These are phyloP conservation scores for Mimumesa dahlbomi DNA, from an alignment of 2,888 invertebrate genomes.

Conservation along the genomic window DNA sequence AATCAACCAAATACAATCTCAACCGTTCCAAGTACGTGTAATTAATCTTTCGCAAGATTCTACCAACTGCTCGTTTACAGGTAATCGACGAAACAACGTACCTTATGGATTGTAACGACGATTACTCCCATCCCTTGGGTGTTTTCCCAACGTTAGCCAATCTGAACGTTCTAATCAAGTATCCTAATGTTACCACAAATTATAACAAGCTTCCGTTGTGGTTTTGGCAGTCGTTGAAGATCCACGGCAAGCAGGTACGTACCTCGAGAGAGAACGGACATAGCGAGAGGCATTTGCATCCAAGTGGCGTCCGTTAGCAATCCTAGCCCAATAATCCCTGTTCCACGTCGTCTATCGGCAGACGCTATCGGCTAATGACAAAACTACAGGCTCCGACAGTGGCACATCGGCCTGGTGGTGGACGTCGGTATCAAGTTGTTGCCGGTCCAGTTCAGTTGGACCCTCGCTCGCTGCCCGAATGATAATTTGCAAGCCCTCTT, in stretches of 20 bases:
- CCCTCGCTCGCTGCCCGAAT: conserved; percentile 76
- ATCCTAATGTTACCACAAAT: conserved; percentile 52
- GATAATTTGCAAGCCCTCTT: conserved; percentile 77
- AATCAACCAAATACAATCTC: no score
- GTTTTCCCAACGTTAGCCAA: conserved; percentile 33
- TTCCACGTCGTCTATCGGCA: conserved; percentile 75
- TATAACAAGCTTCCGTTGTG: conserved; percentile 46
- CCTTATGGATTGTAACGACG: no score
- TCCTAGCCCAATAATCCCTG: conserved; percentile 79
- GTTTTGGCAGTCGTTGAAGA: conserved; percentile 32
- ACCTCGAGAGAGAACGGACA: conserved; percentile 72
- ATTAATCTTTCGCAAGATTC: no score
- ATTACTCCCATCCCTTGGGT: no score
- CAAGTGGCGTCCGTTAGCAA: conserved; percentile 76
- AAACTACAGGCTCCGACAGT: conserved; percentile 78
- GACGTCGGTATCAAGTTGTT: conserved; percentile 79
- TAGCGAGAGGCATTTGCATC: conserved; percentile 75
- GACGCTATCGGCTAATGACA: conserved; percentile 80
- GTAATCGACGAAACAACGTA: no score
- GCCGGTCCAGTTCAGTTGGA: conserved; percentile 76
- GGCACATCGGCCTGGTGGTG: conserved; percentile 53
- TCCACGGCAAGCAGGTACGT: conserved; percentile 76
- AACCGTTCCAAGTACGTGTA: no score
- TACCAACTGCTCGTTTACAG: no score
- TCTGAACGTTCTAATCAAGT: conserved; percentile 55